phyloP scores from a whole-genome alignment of 2,888 invertebrate species.

The Endomychus coccineus region DNA sequence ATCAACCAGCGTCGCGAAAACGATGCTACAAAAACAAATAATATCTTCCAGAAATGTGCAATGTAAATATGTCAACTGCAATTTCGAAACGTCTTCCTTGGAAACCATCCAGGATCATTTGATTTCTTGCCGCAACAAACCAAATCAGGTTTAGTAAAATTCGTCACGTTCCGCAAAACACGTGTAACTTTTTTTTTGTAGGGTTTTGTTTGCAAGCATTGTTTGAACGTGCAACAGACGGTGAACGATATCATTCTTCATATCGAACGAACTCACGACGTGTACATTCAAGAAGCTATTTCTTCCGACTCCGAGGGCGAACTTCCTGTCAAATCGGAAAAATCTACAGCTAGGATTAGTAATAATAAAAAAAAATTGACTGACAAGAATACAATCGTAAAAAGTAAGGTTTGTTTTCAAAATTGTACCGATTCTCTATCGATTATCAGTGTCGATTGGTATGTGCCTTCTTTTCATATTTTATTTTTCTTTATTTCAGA shows the following conservation, averaged over 20 bases:
- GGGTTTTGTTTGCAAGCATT: conserved; percentile 35
- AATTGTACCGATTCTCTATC: too few relatives aligned
- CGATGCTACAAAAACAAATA: conserved; percentile 28
- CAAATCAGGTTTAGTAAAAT: conserved; percentile 24
- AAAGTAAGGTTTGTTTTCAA: too few relatives aligned
- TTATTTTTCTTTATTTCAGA: conserved; percentile 11
- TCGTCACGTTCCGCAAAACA: too few relatives aligned
- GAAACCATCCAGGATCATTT: conserved; percentile 33
- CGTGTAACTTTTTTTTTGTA: conserved; percentile 23
- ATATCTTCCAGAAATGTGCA: conserved; percentile 25
- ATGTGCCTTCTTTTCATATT: too few relatives aligned
- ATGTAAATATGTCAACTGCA: conserved; percentile 37
- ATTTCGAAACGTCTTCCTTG: conserved; percentile 29
- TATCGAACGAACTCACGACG: conserved; percentile 23
- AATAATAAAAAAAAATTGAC: too few relatives aligned
- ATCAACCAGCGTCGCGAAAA: conserved; percentile 10
- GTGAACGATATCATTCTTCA: conserved; percentile 29
- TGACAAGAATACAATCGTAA: too few relatives aligned
- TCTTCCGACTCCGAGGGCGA: conserved; percentile 17
- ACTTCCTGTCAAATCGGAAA: too few relatives aligned
- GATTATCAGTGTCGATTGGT: too few relatives aligned
- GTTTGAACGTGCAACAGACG: conserved; percentile 27
- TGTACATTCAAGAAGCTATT: conserved; percentile 17
- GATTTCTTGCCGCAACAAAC: conserved; percentile 29
- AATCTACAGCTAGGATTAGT: too few relatives aligned